Conservation (phyloP, 1,140 invertebrate species). For the Musca domestica region DNA sequence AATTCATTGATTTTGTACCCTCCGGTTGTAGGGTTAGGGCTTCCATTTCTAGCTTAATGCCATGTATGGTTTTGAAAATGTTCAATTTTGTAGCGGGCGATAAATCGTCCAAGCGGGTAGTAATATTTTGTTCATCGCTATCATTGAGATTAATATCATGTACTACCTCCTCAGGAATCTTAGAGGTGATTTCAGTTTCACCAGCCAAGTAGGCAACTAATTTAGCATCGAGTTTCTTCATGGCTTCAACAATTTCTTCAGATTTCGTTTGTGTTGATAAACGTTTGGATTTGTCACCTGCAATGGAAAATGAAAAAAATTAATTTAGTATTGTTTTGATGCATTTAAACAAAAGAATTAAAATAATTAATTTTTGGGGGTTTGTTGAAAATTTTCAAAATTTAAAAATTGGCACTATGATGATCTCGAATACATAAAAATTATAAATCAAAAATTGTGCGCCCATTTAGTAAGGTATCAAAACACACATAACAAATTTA, state of each 20-base stretch:
- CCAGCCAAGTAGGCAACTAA: slow-evolving; percentile 44
- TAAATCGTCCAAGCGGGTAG: slow-evolving; percentile 24
- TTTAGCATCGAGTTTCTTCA: slow-evolving; percentile 49
- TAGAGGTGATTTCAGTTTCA: slow-evolving; percentile 21
- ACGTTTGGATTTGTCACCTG: slow-evolving; percentile 12
- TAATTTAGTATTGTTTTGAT: too few species aligned
- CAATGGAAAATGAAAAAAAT: slow-evolving; percentile 5
- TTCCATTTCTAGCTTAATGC: slow-evolving; percentile 43
- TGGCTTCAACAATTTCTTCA: slow-evolving; percentile 47
- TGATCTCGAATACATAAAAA: too few species aligned
- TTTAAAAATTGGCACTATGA: too few species aligned
- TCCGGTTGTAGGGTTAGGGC: slow-evolving; percentile 45
- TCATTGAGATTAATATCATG: slow-evolving; percentile 3
- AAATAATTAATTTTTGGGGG: too few species aligned
- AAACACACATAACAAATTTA: too few species aligned
- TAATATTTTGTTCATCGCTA: slow-evolving; percentile 12
- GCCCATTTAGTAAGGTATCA: too few species aligned
- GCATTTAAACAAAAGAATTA: too few species aligned
- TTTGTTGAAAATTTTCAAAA: too few species aligned
- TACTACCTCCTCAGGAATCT: slow-evolving; percentile 11
- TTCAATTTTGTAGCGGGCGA: slow-evolving; percentile 24
- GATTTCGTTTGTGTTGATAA: slow-evolving; percentile 23
- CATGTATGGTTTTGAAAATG: slow-evolving; percentile 39
- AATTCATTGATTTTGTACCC: slow-evolving; percentile 47
- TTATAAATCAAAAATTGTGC: too few species aligned